A percentile compares a stretch with the other conserved stretches of the same genome.
Evolutionary conservation across 2,113 vertebrate genomes (phyloP).

Genomic region (Paraplagusia blochii): DNA sequence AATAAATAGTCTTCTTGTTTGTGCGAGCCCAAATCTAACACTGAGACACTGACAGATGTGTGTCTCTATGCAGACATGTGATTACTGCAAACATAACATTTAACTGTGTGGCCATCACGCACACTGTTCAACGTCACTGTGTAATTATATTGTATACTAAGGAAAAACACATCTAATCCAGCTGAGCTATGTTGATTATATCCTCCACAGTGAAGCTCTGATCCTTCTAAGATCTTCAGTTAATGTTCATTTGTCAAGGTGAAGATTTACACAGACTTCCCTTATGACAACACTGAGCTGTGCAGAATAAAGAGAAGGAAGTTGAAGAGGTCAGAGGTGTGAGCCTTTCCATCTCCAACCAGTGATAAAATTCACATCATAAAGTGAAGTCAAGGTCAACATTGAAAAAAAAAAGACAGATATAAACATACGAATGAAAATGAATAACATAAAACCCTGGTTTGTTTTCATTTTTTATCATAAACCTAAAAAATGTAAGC

Average conservation of each 20-base stretch:
- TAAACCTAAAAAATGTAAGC: too few relatives aligned
- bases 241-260: not conserved
- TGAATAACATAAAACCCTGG: too few relatives aligned
- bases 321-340: not conserved
- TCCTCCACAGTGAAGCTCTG: not conserved
- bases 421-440: not conserved
- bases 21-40: too few relatives aligned
- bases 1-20: too few relatives aligned
- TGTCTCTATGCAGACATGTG: conserved; percentile 3
- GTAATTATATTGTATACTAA: not conserved
- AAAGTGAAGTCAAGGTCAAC: not conserved
- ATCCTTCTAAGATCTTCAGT: conserved; percentile 4
- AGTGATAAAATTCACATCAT: not conserved
- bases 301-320: not conserved
- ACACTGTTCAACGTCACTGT: not conserved
- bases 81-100: conserved; percentile 21
- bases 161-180: conserved; percentile 15
- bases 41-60: too few relatives aligned
- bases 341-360: not conserved
- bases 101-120: conserved; percentile 3
- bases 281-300: not conserved
- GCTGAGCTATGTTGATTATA: conserved; percentile 41
- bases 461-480: too few relatives aligned
- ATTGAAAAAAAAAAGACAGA: not conserved
- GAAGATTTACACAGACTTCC: not conserved